Evolutionary conservation across 2,888 invertebrate species (phyloP).

Genomic region (Folsomia candida): DNA sequence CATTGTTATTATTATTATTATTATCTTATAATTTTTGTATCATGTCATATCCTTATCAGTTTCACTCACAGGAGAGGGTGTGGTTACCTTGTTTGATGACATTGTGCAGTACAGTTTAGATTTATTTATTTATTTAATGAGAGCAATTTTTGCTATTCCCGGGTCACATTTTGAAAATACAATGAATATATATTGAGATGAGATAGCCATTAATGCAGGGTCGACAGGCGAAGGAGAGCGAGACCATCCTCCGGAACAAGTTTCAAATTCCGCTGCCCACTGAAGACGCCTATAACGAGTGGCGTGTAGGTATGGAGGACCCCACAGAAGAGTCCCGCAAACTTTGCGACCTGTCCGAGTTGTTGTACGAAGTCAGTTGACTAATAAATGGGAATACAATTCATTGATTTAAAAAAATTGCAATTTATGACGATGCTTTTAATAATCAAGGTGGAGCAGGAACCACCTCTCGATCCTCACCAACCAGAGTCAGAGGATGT

Average conservation of each 20-base stretch:
- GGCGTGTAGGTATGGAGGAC: not conserved
- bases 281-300: constrained; percentile 4
- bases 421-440: not conserved
- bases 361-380: not conserved
- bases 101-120: too few species aligned
- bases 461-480: not conserved
- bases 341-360: not conserved
- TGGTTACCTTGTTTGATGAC: too few species aligned
- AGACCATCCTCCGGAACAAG: not conserved
- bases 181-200: not conserved
- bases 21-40: too few species aligned
- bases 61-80: too few species aligned
- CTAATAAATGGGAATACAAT: too few species aligned
- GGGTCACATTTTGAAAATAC: not conserved
- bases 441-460: not conserved
- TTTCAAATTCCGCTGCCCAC: not conserved
- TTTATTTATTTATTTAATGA: too few species aligned
- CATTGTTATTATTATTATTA: too few species aligned
- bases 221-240: not conserved
- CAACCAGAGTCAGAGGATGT: not conserved
- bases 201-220: too few species aligned
- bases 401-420: not conserved
- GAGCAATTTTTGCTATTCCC: too few species aligned
- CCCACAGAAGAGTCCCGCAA: not conserved
- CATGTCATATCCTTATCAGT: too few species aligned